Evolutionary conservation across 2,113 vertebrate genomes (phyloP).

Genomic region (Crocuta crocuta): DNA sequence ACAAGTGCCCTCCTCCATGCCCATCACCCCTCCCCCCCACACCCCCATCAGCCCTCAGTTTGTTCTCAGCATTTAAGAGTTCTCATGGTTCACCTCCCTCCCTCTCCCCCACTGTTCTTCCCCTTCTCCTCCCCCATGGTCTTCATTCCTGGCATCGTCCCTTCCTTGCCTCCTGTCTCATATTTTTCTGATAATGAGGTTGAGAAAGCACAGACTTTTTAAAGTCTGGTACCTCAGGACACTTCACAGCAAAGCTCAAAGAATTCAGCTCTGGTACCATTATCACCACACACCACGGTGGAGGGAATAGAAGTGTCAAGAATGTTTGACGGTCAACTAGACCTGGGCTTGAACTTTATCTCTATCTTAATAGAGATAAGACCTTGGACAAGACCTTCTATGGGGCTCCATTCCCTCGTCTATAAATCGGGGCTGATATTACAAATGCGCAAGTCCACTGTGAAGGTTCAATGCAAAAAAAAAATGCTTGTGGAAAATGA

Average conservation of each 20-base stretch:
- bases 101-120: no score
- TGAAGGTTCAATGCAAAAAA: neutral
- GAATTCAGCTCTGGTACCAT: fast-evolving
- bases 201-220: neutral
- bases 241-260: neutral
- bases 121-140: no score
- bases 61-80: no score
- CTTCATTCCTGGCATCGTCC: fast-evolving
- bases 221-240: neutral
- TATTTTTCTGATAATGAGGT: no score
- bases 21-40: no score
- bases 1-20: no score
- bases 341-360: neutral
- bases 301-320: neutral
- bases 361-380: neutral
- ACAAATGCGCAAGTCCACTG: fast-evolving
- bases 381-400: neutral
- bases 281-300: fast-evolving
- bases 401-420: neutral
- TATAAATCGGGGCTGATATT: neutral
- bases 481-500: neutral
- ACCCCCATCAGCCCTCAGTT: no score
- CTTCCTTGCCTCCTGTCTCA: neutral
- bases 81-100: no score
- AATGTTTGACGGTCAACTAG: fast-evolving